Evolutionary conservation across 2,888 invertebrate species (phyloP), one percentile per base, ranked within the genome.

Genomic region (Caenorhabditis sp.): DNA sequence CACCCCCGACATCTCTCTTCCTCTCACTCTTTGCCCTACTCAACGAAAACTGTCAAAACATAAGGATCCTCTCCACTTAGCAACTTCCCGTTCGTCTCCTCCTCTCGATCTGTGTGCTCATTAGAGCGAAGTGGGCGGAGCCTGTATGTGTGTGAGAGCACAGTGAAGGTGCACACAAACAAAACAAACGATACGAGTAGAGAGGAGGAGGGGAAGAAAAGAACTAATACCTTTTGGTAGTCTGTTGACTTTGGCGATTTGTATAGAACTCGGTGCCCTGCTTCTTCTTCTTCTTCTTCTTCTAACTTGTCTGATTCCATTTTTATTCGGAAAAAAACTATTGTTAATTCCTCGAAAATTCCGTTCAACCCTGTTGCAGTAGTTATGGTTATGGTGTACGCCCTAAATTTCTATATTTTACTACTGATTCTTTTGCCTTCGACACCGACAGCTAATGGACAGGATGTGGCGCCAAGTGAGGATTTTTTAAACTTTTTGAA

Each of bases 191-290:
- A 77, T 70, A 75, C 75, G 41, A 44, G 31, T 44, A 54, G 26
- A 64, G 26, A 12, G n/a, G n/a, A n/a, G n/a, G n/a, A n/a, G n/a
- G 51, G n/a, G 14, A 26, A 14, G 14, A 26, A 14, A 26, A 49
- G 51, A 63, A 22, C 63, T 63, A 79, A 70, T 70, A 79, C 70
- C 68, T 41, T 26, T 44, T 1, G 19, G 63, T 63, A 19, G 24
- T 61, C 38, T 80, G 31, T 80, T 80, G 72, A 80, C 80, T 59
- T 35, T 73, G 61, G 56, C 73, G 80, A 80, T 73, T 80, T 80
- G 72, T 47, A 28, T 26, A 47, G 31, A 31, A 44, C 12, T 8
- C 16, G 12, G 31, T 12, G n/a, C n/a, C n/a, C n/a, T n/a, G 38
- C 54, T 73, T 31, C 44, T 38, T 58, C 19, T 49, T 44, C 14